A percentile compares a stretch with the other conserved stretches of the same genome.
Evolutionary conservation across 2,888 invertebrate species (phyloP).

Genomic region (Caenorhabditis afra): DNA sequence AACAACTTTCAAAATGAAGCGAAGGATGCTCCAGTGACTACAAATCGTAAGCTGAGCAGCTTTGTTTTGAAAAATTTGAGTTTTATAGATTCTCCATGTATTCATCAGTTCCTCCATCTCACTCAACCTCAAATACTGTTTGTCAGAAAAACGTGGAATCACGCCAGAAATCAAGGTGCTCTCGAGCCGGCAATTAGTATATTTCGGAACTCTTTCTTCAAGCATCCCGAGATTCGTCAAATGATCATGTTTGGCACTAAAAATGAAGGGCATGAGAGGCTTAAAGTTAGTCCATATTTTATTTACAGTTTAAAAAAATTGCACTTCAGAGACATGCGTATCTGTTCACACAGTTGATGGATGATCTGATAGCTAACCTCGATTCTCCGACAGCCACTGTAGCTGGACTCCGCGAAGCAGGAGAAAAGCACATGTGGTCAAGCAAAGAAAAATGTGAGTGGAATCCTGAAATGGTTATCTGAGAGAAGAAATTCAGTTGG

Average conservation of each 20-base stretch:
- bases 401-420: slow-evolving; percentile 62
- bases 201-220: slow-evolving; percentile 70
- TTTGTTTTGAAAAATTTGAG: neutral
- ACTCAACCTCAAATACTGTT: slow-evolving; percentile 66
- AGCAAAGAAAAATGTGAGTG: slow-evolving; percentile 61
- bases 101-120: slow-evolving; percentile 59
- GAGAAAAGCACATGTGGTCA: slow-evolving; percentile 63
- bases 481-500: slow-evolving; percentile 48
- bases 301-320: too few species aligned
- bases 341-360: slow-evolving; percentile 67
- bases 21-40: slow-evolving; percentile 57
- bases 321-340: slow-evolving; percentile 64
- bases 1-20: slow-evolving; percentile 21
- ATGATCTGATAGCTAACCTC: slow-evolving; percentile 62
- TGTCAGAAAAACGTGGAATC: slow-evolving; percentile 67
- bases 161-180: slow-evolving; percentile 68
- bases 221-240: slow-evolving; percentile 67
- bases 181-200: slow-evolving; percentile 68
- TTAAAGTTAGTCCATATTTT: slow-evolving; percentile 49
- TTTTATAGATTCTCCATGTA: slow-evolving; percentile 33
- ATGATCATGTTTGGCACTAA: slow-evolving; percentile 70
- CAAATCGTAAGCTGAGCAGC: slow-evolving; percentile 47
- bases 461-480: neutral
- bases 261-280: slow-evolving; percentile 67
- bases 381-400: slow-evolving; percentile 62